Evolutionary conservation across 2,888 invertebrate genomes (phyloP).

Genomic region (Drosophila pegasa): DNA sequence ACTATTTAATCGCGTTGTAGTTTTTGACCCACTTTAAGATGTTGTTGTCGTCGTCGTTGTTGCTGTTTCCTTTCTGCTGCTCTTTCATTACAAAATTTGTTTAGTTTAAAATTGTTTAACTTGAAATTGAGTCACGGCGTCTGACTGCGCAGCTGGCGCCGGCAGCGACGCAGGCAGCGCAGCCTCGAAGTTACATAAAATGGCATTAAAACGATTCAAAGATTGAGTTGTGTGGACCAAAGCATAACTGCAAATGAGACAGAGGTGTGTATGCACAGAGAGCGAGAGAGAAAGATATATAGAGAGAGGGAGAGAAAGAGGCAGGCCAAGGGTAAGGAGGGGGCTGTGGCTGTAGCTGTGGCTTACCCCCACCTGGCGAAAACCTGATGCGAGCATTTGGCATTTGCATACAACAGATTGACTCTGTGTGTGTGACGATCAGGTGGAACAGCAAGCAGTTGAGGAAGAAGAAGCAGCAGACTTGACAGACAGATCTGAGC

Average conservation of each 20-base stretch:
- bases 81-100: slow-evolving; percentile 78
- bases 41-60: slow-evolving; percentile 33
- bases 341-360: neutral
- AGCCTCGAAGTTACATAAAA: slow-evolving; percentile 75
- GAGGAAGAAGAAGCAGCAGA: slow-evolving; percentile 14
- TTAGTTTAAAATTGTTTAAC: slow-evolving; percentile 79
- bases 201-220: slow-evolving; percentile 75
- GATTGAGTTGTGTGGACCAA: slow-evolving; percentile 63
- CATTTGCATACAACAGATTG: slow-evolving; percentile 66
- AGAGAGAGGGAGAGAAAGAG: neutral
- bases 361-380: slow-evolving; percentile 34
- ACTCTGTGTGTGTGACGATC: slow-evolving; percentile 39
- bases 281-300: neutral
- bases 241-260: slow-evolving; percentile 38
- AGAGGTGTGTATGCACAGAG: neutral
- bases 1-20: slow-evolving; percentile 54
- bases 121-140: slow-evolving; percentile 73
- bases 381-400: slow-evolving; percentile 73
- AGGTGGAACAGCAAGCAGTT: slow-evolving; percentile 47
- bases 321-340: neutral
- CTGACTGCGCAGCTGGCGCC: slow-evolving; percentile 42
- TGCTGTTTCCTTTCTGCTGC: slow-evolving; percentile 57
- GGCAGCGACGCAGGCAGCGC: slow-evolving; percentile 45
- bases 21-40: slow-evolving; percentile 65
- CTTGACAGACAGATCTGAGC: slow-evolving; percentile 48